Percentiles rank a stretch among this genome's conserved stretches.
phyloP scores from a whole-genome alignment of 2,888 invertebrate species.

The Dysmachus trigonus region DNA sequence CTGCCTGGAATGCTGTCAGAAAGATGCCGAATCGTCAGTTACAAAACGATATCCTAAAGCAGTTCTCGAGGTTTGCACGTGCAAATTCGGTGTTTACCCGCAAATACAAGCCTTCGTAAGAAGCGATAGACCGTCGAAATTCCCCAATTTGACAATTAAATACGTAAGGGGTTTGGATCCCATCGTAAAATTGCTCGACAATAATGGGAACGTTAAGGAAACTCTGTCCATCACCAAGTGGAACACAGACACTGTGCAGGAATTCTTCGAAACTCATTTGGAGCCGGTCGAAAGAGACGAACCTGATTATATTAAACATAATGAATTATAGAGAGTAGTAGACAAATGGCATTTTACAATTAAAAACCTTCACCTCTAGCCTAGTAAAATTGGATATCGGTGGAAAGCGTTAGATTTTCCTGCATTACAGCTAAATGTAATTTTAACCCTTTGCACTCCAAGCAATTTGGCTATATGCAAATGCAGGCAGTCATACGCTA shows the following conservation, averaged over 20 bases:
- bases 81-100: conserved; percentile 97
- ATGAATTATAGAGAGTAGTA: conserved; percentile 56
- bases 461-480: no score
- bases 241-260: conserved; percentile 98
- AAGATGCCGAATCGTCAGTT: conserved; percentile 73
- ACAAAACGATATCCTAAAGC: conserved; percentile 88
- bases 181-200: conserved; percentile 88
- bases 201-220: conserved; percentile 83
- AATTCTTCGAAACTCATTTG: conserved; percentile 92
- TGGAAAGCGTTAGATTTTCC: no score
- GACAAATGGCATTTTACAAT: background rate
- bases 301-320: conserved; percentile 70
- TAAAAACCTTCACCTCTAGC: no score
- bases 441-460: no score
- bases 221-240: conserved; percentile 96
- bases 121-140: conserved; percentile 88
- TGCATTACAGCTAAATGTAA: no score
- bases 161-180: conserved; percentile 95
- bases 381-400: no score
- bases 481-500: no score
- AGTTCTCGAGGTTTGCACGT: conserved; percentile 94
- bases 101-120: conserved; percentile 98
- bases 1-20: conserved; percentile 83
- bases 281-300: conserved; percentile 60
- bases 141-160: conserved; percentile 89